Percentiles rank a stretch among this genome's conserved stretches.
Conservation (phyloP, 1,140 invertebrate genomes). For the Lepidurus apus region DNA sequence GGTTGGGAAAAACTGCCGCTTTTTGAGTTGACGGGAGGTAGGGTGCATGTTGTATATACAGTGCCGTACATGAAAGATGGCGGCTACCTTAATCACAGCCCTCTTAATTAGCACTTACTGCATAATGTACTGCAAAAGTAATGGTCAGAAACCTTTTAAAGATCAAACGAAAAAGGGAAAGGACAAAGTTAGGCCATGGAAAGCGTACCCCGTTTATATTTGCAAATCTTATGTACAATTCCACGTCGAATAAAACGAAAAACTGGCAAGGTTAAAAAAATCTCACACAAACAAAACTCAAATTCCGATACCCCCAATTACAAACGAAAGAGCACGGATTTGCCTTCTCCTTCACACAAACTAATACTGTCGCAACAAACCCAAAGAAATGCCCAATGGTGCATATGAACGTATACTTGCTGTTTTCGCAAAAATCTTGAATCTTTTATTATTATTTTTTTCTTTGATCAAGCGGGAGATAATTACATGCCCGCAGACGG, state of each 20-base stretch:
- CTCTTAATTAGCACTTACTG: slow-evolving; percentile 3
- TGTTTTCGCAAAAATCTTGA: background rate
- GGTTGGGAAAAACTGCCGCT: background rate
- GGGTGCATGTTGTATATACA: background rate
- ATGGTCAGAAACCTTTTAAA: background rate
- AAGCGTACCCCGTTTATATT: slow-evolving; percentile 10
- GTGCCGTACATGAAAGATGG: background rate
- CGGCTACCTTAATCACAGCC: background rate
- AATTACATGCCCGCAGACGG: slow-evolving; percentile 23
- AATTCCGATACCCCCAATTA: background rate
- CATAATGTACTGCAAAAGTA: background rate
- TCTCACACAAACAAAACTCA: background rate
- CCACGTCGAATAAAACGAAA: background rate
- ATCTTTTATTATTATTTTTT: background rate
- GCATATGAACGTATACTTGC: background rate
- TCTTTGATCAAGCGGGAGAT: background rate
- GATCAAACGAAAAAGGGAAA: background rate
- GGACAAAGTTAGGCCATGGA: background rate
- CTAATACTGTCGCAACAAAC: background rate
- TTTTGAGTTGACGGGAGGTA: background rate
- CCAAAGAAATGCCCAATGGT: background rate
- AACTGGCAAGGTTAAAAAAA: background rate
- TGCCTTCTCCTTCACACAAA: background rate
- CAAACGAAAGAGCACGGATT: slow-evolving; percentile 15
- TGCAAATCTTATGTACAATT: slow-evolving; percentile 3